phyloP scores from a whole-genome alignment of 2,888 invertebrate species.

The Andrena praecox region DNA sequence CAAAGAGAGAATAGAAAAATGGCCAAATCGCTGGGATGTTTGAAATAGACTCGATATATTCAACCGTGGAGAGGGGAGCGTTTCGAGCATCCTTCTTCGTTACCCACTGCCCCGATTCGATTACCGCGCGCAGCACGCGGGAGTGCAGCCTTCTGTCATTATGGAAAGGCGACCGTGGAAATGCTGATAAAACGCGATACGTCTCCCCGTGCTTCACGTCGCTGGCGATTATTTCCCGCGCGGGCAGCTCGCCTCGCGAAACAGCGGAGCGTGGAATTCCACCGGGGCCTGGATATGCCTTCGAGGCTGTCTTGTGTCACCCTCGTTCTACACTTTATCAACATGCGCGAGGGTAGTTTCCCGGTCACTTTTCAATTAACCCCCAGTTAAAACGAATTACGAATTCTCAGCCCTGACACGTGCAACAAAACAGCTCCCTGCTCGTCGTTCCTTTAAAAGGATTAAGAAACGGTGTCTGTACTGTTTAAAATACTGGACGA shows the following conservation, averaged over 20 bases:
- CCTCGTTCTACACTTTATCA: background rate
- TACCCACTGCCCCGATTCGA: background rate
- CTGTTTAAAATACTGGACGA: background rate
- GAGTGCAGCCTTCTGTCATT: background rate
- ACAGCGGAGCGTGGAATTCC: background rate
- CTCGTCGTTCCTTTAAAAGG: background rate
- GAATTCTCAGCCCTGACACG: background rate
- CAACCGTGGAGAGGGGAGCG: too few species aligned
- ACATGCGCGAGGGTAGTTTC: conserved; percentile 1
- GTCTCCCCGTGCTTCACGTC: background rate
- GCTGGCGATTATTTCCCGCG: background rate
- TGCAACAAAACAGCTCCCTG: background rate
- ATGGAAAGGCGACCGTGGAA: background rate
- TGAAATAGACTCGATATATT: too few species aligned
- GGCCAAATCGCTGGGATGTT: too few species aligned
- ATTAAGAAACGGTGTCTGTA: background rate
- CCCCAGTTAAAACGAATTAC: background rate
- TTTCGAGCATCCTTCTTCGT: too few species aligned
- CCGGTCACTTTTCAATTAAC: conserved; percentile 19
- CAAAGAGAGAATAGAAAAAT: too few species aligned
- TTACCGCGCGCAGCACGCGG: background rate
- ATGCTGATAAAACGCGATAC: conserved; percentile 10
- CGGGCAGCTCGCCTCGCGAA: background rate
- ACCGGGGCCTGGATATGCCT: background rate
- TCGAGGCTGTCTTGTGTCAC: background rate